Base-by-base conservation (phyloP, 2,888 invertebrate species). In the Tridacna crocea region DNA sequence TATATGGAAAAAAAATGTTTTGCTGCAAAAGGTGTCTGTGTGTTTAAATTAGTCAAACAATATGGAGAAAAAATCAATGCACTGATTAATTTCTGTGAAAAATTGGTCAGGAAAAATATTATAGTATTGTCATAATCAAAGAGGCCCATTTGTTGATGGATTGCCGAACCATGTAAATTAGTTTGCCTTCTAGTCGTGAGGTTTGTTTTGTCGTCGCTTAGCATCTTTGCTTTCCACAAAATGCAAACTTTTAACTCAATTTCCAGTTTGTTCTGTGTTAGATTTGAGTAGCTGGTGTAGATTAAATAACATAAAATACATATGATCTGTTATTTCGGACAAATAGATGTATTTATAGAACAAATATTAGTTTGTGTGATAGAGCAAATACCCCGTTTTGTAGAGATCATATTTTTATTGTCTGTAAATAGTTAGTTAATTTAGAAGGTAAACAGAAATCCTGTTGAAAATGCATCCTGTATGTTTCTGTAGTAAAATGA, bases 211-310 rank as follows among this genome's bases (percentile, higher is more conserved):
- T 55, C n/a, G 51, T 15, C 51, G 27, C 26, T 82, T 51, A 58
- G 80, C 79, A 80, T 79, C 82, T 85, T 83, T 83, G 72, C 80
- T 80, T 80, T 75, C 26, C 58, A 76, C 48, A 65, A 58, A 78
- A 79, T 81, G 80, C 83, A 85, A 85, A 85, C 82, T 83, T 84
- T 84, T 78, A 82, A 84, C 87, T 77, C 84, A 80, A 75, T 84
- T 79, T 77, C 76, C 72, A 84, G 87, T 87, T 87, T 87, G 84
- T 82, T 61, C 48, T 74, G 68, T 68, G 77, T 75, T 82, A 75
- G 60, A 74, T 63, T 79, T 78, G 74, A 76, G 77, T 84, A 84
- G 82, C 70, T 75, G 70, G 63, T 60, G 51, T 36, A 76, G 84
- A 84, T 84, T 80, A 78, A 73, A 73, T 60, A 63, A 75, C 73